These are phyloP conservation scores for Mythimna impura DNA, from an alignment of 2,888 invertebrate species.

Conservation along the genomic window DNA sequence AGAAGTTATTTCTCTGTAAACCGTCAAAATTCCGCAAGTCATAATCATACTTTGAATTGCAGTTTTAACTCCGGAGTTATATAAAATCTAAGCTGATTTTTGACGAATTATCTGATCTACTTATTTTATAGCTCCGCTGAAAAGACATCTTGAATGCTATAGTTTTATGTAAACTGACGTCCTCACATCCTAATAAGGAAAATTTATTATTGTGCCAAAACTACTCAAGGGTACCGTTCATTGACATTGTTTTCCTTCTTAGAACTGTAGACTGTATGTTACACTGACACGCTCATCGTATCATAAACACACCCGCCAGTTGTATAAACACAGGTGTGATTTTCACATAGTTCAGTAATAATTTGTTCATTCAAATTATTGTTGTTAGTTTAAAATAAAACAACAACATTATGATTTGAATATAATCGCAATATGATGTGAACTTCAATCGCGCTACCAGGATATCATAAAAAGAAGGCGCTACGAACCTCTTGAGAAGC, in stretches of 20 bases:
- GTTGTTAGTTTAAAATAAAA: neutral
- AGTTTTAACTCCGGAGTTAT: neutral
- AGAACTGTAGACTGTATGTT: slow-evolving; percentile 25
- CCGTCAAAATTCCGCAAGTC: neutral
- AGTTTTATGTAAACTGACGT: slow-evolving; percentile 4
- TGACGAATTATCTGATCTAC: neutral
- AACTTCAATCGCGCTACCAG: slow-evolving; percentile 22
- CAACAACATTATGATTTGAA: neutral
- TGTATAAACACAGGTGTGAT: too few species aligned
- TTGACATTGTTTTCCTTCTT: slow-evolving; percentile 27
- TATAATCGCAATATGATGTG: neutral
- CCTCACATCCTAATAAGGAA: slow-evolving; percentile 8
- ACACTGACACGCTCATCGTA: neutral
- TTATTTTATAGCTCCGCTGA: neutral
- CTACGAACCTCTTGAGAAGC: slow-evolving; percentile 67
- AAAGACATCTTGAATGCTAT: neutral
- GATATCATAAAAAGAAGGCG: slow-evolving; percentile 27
- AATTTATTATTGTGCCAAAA: slow-evolving; percentile 12
- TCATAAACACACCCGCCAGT: neutral
- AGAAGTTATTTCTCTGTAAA: too few species aligned
- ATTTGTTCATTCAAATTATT: neutral
- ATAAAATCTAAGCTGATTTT: neutral
- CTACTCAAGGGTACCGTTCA: slow-evolving; percentile 14
- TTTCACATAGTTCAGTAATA: neutral
- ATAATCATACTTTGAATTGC: neutral